phyloP scores from a whole-genome alignment of 2,113 vertebrate genomes.

The Talpa occidentalis region DNA sequence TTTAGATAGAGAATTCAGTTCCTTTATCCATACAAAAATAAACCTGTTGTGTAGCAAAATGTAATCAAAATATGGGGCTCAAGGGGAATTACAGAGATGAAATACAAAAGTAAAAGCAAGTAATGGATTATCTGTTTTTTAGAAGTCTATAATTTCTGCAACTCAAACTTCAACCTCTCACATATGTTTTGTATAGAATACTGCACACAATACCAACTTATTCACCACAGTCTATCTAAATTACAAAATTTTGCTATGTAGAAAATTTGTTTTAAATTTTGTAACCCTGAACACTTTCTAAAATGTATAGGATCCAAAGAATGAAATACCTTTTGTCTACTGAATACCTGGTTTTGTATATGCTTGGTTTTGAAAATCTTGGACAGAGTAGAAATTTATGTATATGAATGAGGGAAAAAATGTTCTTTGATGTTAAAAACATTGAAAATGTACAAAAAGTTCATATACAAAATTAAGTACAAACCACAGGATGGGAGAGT shows the following conservation, averaged over 20 bases:
- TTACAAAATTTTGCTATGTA: not conserved
- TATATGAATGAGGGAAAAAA: not conserved
- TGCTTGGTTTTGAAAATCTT: not conserved
- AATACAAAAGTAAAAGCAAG: not conserved
- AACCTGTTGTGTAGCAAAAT: not conserved
- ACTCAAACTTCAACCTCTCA: not conserved
- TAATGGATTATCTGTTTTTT: constrained; percentile 6
- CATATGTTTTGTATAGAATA: not conserved
- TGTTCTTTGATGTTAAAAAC: not conserved
- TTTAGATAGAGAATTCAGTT: not conserved
- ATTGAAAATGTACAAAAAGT: not conserved
- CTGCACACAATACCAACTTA: not conserved
- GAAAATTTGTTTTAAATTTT: constrained; percentile 21
- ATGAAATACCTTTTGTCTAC: not conserved
- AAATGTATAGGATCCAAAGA: not conserved
- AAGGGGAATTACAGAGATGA: not conserved
- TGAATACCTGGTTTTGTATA: not conserved
- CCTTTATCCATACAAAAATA: not conserved
- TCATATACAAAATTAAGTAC: constrained; percentile 25
- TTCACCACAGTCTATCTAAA: not conserved
- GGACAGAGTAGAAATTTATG: not conserved
- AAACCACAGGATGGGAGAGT: not conserved
- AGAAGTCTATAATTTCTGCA: not conserved
- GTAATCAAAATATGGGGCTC: not conserved
- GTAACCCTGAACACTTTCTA: not conserved